These are phyloP conservation scores for Sebastiscus albofasciatus DNA, from an alignment of 2,797 vertebrate genomes.

Conservation along the genomic window DNA sequence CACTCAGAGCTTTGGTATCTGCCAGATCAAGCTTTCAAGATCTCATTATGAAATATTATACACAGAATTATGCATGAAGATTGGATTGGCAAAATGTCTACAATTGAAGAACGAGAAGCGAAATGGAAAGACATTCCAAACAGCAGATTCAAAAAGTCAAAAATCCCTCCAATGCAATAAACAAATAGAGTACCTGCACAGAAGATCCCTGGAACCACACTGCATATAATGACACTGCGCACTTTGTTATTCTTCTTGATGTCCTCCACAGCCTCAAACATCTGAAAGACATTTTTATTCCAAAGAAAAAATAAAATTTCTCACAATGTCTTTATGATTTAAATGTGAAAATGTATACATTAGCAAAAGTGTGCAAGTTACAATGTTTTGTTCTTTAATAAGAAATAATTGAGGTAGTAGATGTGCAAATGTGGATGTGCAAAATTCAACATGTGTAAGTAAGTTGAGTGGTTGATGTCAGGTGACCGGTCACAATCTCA, in stretches of 20 bases:
- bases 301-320: neutral
- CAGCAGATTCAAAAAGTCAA: neutral
- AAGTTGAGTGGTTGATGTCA: too few species aligned
- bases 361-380: too few species aligned
- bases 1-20: neutral
- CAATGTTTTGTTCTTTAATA: too few species aligned
- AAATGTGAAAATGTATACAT: neutral
- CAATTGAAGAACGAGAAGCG: neutral
- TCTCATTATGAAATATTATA: neutral
- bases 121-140: neutral
- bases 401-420: too few species aligned
- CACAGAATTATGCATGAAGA: neutral
- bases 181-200: conserved; percentile 89
- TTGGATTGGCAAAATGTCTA: neutral
- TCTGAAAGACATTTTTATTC: conserved; percentile 71
- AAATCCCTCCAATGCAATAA: neutral
- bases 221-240: conserved; percentile 92
- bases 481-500: too few species aligned
- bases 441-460: too few species aligned
- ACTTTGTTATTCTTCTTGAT: conserved; percentile 95
- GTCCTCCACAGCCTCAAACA: conserved; percentile 90
- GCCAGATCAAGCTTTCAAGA: neutral
- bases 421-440: too few species aligned
- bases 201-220: conserved; percentile 95
- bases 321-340: neutral